These are phyloP conservation scores for Lasioglossum malachurum DNA, from an alignment of 2,888 invertebrate species.

Conservation along the genomic window DNA sequence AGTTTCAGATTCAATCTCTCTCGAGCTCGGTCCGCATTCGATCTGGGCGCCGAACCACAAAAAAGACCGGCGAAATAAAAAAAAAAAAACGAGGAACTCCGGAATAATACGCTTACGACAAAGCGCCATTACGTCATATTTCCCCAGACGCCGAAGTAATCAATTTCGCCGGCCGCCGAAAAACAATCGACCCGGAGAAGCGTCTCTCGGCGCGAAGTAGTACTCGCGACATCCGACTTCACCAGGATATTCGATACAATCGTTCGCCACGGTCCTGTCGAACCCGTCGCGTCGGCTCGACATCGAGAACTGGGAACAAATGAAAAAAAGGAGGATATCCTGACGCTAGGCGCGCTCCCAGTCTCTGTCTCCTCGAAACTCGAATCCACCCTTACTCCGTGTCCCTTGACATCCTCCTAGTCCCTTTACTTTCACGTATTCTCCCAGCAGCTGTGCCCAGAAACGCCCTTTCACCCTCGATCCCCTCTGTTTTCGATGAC, in stretches of 20 bases:
- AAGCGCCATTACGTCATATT: conserved; percentile 64
- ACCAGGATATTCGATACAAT: conserved; percentile 44
- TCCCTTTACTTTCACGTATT: neutral
- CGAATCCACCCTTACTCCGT: neutral
- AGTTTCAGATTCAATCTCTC: conserved; percentile 60
- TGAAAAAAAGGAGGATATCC: neutral
- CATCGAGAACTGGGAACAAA: conserved; percentile 8
- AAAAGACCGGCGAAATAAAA: neutral
- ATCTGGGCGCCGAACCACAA: neutral
- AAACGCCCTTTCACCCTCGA: neutral
- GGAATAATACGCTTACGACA: conserved; percentile 59
- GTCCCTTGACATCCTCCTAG: conserved; percentile 9
- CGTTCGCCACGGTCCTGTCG: conserved; percentile 39
- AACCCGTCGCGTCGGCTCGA: conserved; percentile 6
- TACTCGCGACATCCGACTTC: conserved; percentile 23
- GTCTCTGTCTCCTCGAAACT: conserved; percentile 15
- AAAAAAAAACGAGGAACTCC: neutral
- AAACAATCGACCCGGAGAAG: conserved; percentile 56
- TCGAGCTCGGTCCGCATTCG: conserved; percentile 17
- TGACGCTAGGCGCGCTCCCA: neutral
- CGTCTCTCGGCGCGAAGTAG: conserved; percentile 32
- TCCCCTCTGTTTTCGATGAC: neutral
- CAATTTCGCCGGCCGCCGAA: conserved; percentile 56
- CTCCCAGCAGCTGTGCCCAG: neutral
- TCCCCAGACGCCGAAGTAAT: conserved; percentile 60